A percentile compares a stretch with the other conserved stretches of the same genome.
phyloP scores from a whole-genome alignment of 2,888 invertebrate species.

The Cerceris ruficornis region DNA sequence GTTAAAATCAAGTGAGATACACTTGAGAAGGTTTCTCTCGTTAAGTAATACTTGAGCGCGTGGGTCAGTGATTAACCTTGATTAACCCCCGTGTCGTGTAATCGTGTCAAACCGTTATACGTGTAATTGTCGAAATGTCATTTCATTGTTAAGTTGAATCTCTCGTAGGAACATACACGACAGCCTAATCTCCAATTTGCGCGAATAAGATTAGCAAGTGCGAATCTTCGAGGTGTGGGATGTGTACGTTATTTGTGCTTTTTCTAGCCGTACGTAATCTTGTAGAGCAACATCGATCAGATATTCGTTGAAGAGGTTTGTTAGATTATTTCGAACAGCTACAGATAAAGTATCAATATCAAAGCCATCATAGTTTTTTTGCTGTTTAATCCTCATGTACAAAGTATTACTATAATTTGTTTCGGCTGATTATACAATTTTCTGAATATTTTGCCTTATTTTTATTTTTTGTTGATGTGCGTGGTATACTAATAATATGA shows the following conservation, averaged over 20 bases:
- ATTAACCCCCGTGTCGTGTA: constrained; percentile 55
- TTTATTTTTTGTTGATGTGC: too few relatives aligned
- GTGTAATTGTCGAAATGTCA: constrained; percentile 45
- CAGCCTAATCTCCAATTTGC: not conserved
- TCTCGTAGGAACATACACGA: not conserved
- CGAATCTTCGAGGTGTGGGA: not conserved
- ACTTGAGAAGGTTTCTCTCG: constrained; percentile 29
- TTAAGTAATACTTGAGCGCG: constrained; percentile 39
- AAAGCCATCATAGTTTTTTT: not conserved
- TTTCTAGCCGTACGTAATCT: constrained; percentile 11
- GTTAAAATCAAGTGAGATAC: constrained; percentile 34
- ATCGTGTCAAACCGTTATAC: constrained; percentile 41
- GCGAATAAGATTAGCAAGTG: not conserved
- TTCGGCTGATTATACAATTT: not conserved
- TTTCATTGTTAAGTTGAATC: constrained; percentile 17
- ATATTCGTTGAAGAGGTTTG: constrained; percentile 19
- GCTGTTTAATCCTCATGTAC: too few relatives aligned
- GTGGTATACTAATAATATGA: too few relatives aligned
- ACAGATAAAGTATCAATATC: constrained; percentile 27
- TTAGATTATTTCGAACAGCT: constrained; percentile 12
- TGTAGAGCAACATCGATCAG: constrained; percentile 14
- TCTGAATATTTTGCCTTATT: too few relatives aligned
- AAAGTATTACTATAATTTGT: constrained; percentile 1
- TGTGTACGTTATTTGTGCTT: not conserved
- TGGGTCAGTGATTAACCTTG: constrained; percentile 60